Evolutionary conservation across 1,140 invertebrate genomes (phyloP).

Genomic region (Aphis craccivora): DNA sequence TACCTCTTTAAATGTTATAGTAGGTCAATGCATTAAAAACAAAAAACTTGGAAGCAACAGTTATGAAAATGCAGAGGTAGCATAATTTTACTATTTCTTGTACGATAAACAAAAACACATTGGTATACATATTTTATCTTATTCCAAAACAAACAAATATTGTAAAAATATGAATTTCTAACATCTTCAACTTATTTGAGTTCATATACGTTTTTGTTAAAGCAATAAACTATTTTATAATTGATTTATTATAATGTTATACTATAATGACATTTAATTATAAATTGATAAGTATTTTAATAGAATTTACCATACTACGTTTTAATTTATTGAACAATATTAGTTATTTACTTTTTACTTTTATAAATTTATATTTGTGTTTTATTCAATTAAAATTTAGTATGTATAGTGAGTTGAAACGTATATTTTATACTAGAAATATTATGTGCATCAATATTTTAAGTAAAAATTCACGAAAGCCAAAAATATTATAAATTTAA

Average conservation of each 20-base stretch:
- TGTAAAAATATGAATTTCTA: conserved; percentile 29
- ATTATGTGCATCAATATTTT: background rate
- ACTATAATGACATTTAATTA: background rate
- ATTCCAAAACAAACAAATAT: conserved; percentile 30
- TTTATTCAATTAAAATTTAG: background rate
- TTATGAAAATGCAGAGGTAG: background rate
- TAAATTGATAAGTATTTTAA: background rate
- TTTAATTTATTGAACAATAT: background rate
- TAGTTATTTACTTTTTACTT: background rate
- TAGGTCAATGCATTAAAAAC: conserved; percentile 39
- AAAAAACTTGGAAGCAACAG: conserved; percentile 30
- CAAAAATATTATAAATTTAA: background rate
- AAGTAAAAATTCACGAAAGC: background rate
- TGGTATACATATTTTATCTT: background rate
- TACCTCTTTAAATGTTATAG: conserved; percentile 26
- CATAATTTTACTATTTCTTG: conserved; percentile 21
- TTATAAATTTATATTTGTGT: background rate
- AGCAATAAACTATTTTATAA: background rate
- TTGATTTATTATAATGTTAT: background rate
- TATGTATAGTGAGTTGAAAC: background rate
- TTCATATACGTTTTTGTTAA: background rate
- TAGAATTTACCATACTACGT: background rate
- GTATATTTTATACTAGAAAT: background rate
- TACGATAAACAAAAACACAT: conserved; percentile 16
- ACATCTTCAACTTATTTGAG: background rate